Conservation (phyloP, 2,113 vertebrate genomes). For the Mastomys natalensis region DNA sequence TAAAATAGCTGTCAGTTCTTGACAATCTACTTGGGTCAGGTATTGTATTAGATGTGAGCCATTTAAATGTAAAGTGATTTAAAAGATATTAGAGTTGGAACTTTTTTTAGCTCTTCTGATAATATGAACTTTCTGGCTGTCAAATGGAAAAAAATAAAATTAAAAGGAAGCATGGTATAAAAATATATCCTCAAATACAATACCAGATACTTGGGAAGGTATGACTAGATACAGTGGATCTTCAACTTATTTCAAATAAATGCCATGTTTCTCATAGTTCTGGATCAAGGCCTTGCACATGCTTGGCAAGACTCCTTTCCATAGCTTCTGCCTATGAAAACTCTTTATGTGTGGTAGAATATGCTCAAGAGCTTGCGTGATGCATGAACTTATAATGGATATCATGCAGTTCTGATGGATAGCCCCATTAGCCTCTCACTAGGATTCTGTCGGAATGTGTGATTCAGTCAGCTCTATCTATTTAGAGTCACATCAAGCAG, state of each 20-base stretch:
- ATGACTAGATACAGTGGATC: neutral
- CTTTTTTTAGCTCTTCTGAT: neutral
- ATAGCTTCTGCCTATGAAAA: neutral
- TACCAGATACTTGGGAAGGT: neutral
- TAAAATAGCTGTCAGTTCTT: neutral
- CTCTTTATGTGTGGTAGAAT: neutral
- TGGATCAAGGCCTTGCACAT: neutral
- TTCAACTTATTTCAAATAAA: neutral
- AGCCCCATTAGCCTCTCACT: neutral
- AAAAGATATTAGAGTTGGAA: neutral
- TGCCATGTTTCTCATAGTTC: neutral
- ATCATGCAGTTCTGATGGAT: rapidly evolving
- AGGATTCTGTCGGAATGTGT: neutral
- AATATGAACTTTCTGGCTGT: constrained; percentile 11
- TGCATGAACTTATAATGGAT: neutral
- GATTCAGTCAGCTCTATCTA: neutral
- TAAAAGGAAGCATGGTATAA: neutral
- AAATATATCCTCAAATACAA: neutral
- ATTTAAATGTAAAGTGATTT: neutral
- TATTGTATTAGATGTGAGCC: neutral
- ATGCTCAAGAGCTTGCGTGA: neutral
- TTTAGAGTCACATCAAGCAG: neutral
- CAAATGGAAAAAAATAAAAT: neutral
- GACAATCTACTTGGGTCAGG: neutral
- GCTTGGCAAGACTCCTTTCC: neutral